Percentiles rank a stretch among this genome's conserved stretches.
Evolutionary conservation across 2,888 invertebrate species (phyloP).

Genomic region (Mactromeris polynyma): DNA sequence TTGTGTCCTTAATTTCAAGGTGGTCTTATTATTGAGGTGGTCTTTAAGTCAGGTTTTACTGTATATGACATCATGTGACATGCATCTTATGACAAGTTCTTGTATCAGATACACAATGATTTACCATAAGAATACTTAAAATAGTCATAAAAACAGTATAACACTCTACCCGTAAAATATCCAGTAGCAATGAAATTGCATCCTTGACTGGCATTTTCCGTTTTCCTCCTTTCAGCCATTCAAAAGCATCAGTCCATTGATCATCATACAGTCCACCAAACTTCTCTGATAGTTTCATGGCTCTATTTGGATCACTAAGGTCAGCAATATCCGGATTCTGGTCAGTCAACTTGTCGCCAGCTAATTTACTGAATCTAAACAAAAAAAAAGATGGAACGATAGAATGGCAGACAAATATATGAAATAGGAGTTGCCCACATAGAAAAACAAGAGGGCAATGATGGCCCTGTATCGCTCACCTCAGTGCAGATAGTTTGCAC

Average conservation of each 20-base stretch:
- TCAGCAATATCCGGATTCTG: conserved; percentile 59
- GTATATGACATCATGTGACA: too few species aligned
- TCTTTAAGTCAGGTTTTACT: too few species aligned
- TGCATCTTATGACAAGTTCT: too few species aligned
- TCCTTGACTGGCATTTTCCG: conserved; percentile 41
- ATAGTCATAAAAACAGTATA: neutral
- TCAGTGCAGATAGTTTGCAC: too few species aligned
- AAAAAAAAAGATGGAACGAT: neutral
- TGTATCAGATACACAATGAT: too few species aligned
- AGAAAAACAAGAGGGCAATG: too few species aligned
- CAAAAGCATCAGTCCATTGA: conserved; percentile 61
- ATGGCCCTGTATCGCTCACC: too few species aligned
- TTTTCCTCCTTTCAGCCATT: conserved; percentile 13
- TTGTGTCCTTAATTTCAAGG: too few species aligned
- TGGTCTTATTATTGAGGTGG: too few species aligned
- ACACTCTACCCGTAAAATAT: conserved; percentile 7
- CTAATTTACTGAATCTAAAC: conserved; percentile 56
- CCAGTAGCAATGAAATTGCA: neutral
- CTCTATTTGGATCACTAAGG: conserved; percentile 63
- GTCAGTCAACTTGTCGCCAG: conserved; percentile 51
- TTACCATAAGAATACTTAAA: neutral
- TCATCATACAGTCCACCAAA: conserved; percentile 60
- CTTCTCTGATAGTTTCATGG: conserved; percentile 56
- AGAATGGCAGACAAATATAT: too few species aligned
- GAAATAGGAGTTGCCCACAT: too few species aligned